phyloP scores from a whole-genome alignment of 1,140 invertebrate genomes.

The Neodiprion pinetum region DNA sequence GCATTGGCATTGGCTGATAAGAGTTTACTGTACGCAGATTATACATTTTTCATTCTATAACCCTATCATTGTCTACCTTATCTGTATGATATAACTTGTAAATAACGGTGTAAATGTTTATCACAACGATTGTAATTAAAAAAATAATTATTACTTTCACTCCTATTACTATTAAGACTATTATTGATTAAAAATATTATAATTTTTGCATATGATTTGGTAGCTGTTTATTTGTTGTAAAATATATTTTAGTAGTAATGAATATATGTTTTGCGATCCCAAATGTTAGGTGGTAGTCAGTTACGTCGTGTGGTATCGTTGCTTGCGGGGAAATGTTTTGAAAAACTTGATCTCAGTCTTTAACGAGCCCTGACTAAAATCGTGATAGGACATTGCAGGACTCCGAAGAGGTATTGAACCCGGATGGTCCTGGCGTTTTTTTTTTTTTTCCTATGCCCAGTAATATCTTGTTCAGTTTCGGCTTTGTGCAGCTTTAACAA shows the following conservation, averaged over 20 bases:
- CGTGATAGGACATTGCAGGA: too few species aligned
- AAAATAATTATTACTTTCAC: neutral
- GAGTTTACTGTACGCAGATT: neutral
- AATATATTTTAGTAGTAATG: slow-evolving; percentile 22
- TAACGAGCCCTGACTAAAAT: too few species aligned
- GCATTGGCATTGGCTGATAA: neutral
- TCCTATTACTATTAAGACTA: neutral
- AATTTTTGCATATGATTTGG: slow-evolving; percentile 32
- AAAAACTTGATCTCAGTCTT: too few species aligned
- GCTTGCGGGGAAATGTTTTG: neutral
- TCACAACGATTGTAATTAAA: neutral
- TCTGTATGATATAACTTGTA: slow-evolving; percentile 48
- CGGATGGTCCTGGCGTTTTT: too few species aligned
- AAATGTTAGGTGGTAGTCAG: slow-evolving; percentile 12
- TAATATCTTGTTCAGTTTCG: too few species aligned
- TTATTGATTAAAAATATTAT: slow-evolving; percentile 38
- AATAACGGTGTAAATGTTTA: slow-evolving; percentile 50
- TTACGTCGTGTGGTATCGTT: slow-evolving; percentile 3
- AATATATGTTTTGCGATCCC: slow-evolving; percentile 10
- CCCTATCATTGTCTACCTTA: slow-evolving; percentile 21
- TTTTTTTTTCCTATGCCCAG: too few species aligned
- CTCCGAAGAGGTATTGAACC: too few species aligned
- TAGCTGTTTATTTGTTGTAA: slow-evolving; percentile 38
- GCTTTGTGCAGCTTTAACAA: too few species aligned
- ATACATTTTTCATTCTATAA: neutral